These are phyloP conservation scores for Drosophila cognata DNA, from an alignment of 2,888 invertebrate genomes.

Conservation along the genomic window DNA sequence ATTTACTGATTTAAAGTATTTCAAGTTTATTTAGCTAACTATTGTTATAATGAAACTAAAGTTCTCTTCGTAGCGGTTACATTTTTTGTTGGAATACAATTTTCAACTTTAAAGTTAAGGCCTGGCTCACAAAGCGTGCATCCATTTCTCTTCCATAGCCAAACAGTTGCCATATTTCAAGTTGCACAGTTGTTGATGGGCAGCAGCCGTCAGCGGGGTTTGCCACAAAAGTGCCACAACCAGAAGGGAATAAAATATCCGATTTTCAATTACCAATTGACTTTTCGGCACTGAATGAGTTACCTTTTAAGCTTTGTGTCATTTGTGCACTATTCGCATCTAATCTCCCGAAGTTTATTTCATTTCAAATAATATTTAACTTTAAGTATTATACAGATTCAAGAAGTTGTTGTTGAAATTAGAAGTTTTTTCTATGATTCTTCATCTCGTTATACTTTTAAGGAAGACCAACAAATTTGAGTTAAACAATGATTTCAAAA, in stretches of 20 bases:
- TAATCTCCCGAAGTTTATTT: not conserved
- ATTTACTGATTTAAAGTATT: not conserved
- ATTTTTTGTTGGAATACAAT: no score
- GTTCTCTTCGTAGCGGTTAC: not conserved
- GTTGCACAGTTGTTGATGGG: not conserved
- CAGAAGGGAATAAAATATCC: not conserved
- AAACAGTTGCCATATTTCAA: not conserved
- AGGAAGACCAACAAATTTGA: not conserved
- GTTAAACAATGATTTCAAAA: not conserved
- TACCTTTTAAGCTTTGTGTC: not conserved
- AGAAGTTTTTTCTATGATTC: not conserved
- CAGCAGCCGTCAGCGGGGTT: no score
- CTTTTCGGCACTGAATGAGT: not conserved
- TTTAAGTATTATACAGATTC: not conserved
- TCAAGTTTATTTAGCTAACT: not conserved
- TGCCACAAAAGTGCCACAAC: not conserved
- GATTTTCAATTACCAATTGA: not conserved
- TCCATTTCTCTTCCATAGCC: not conserved
- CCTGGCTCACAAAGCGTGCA: not conserved
- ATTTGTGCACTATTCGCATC: not conserved
- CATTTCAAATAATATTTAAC: not conserved
- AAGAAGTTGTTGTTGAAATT: not conserved
- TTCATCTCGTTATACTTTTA: rapidly evolving
- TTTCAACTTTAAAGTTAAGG: not conserved
- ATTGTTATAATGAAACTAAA: not conserved